A percentile compares a stretch with the other conserved stretches of the same genome.
These are phyloP conservation scores for Camponotus fellah DNA, from an alignment of 2,888 invertebrate species.

Conservation along the genomic window DNA sequence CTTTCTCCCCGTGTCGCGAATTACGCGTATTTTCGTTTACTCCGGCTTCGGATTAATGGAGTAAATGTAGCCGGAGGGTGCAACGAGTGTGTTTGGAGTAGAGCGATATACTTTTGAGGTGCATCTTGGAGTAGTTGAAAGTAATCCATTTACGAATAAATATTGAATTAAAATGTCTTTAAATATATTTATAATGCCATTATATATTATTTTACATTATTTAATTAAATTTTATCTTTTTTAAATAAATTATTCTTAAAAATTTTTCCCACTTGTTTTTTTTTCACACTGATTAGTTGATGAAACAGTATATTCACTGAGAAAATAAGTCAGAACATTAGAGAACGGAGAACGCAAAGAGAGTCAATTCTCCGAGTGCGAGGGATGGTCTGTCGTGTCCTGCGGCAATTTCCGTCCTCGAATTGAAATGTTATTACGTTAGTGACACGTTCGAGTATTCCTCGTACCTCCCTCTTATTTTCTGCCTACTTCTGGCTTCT, in stretches of 20 bases:
- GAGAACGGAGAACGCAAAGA: slow-evolving; percentile 35
- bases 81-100: slow-evolving; percentile 22
- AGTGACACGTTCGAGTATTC: slow-evolving; percentile 79
- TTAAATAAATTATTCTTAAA: neutral
- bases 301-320: neutral
- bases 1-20: neutral
- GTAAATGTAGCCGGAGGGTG: slow-evolving; percentile 1
- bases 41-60: slow-evolving; percentile 29
- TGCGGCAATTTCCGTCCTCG: slow-evolving; percentile 84
- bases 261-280: neutral
- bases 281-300: slow-evolving; percentile 1
- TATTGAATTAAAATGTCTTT: neutral
- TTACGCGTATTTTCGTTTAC: slow-evolving; percentile 31
- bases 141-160: neutral
- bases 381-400: slow-evolving; percentile 72
- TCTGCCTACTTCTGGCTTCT: slow-evolving; percentile 60
- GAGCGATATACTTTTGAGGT: neutral
- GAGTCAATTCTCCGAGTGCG: slow-evolving; percentile 71
- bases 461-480: slow-evolving; percentile 56
- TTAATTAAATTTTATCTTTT: neutral
- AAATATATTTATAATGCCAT: neutral
- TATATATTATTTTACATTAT: neutral
- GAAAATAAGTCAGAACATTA: slow-evolving; percentile 53
- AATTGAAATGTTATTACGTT: slow-evolving; percentile 86
- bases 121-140: neutral